Evolutionary conservation across 2,888 invertebrate species (phyloP), one percentile per base, ranked within the genome.

Genomic region (Adela reaumurella): DNA sequence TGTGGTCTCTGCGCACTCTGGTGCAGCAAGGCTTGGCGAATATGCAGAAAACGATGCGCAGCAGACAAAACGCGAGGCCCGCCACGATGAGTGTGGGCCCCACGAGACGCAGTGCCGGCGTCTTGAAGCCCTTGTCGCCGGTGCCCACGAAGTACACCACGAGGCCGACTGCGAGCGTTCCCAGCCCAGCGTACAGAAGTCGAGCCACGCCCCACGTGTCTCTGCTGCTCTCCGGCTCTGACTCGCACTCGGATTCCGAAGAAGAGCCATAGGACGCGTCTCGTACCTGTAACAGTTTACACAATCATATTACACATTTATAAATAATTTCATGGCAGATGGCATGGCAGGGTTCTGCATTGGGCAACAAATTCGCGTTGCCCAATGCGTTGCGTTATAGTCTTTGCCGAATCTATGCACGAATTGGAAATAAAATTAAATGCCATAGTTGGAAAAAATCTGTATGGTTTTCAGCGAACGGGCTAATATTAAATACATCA

Each of bases 111-210:
- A 94, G 80, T 65, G 92, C 92, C 55, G 90, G 85, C 56, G 93
- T 92, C 74, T 87, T 91, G 84, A 89, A 92, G 74, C 87, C 87
- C 76, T 92, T 92, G 78, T 93, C 93, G 62, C 93, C 93, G 56
- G 92, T 91, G 59, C 92, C 93, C 56, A 93, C 92, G 78, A 93
- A 92, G 67, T 91, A 90, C 60, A 93, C 90, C 59, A 93, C 89
- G 61, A 92, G 85, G 50, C 93, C 94, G 57, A 93, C 81, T 19
- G 92, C 90, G 52, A 92, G 86, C 19, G 88, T 89, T 57, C 88
- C 90, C 57, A 94, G 83, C 49, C 93, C 93, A 47, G 92, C 90
- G 72, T 93, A 93, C 49, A 94, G 83, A 55, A 93, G 83, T 54
- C 91, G 87, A 56, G 92, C 92, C 54, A 91, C 90, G 47, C 91